Conservation (phyloP, 2,797 vertebrate genomes). For the Lepilemur ruficaudatus region DNA sequence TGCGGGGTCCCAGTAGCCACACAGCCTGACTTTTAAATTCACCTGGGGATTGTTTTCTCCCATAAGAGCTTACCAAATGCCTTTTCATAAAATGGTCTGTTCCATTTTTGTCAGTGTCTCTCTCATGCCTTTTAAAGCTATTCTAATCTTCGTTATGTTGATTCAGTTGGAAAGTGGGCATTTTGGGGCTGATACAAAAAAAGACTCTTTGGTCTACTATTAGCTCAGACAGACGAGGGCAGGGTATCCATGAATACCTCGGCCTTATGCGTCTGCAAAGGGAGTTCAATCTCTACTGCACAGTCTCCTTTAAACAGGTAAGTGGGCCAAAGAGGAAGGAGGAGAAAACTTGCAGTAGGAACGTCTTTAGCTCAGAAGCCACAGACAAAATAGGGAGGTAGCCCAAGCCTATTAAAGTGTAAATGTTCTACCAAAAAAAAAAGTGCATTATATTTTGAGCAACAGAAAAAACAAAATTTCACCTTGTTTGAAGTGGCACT, state of each 20-base stretch:
- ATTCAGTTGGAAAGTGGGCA: background rate
- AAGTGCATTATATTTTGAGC: background rate
- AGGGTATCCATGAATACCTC: accelerated
- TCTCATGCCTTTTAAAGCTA: background rate
- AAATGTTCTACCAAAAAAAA: background rate
- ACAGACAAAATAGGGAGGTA: background rate
- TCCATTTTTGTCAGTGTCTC: background rate
- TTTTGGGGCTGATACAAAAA: background rate
- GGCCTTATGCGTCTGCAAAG: background rate
- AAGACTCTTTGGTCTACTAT: background rate
- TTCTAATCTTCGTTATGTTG: background rate
- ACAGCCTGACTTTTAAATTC: conserved; percentile 50
- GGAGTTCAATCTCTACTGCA: background rate
- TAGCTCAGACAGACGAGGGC: background rate
- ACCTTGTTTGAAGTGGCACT: background rate
- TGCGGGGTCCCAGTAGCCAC: background rate
- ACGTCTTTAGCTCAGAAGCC: background rate
- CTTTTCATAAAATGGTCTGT: background rate
- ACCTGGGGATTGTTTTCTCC: background rate
- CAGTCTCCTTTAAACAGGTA: background rate
- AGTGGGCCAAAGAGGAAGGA: background rate
- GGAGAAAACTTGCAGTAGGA: background rate
- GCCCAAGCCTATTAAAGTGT: accelerated
- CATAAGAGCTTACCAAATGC: background rate
- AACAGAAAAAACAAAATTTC: background rate